These are phyloP conservation scores for Ochotona princeps DNA, from an alignment of 2,113 vertebrate species.

Conservation along the genomic window DNA sequence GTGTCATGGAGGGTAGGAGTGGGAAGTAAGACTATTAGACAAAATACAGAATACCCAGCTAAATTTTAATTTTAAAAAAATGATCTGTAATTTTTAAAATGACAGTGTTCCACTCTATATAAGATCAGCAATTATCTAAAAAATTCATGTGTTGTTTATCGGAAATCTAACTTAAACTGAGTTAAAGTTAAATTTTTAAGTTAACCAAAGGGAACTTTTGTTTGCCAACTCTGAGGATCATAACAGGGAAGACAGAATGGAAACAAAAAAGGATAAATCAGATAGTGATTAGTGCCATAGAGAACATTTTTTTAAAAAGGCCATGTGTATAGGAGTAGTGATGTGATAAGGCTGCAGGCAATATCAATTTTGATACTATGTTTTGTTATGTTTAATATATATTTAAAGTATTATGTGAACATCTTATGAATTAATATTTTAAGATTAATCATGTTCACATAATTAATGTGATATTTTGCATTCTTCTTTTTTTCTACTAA, in stretches of 20 bases:
- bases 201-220: background rate
- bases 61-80: slow-evolving; percentile 10
- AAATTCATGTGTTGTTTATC: background rate
- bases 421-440: slow-evolving; percentile 1
- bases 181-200: background rate
- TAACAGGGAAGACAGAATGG: background rate
- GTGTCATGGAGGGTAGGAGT: background rate
- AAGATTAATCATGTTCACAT: background rate
- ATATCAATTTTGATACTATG: background rate
- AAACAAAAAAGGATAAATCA: background rate
- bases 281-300: background rate
- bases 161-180: background rate
- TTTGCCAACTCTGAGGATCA: background rate
- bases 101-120: background rate
- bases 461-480: background rate
- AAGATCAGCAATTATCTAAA: background rate
- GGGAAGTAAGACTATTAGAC: background rate
- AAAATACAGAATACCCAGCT: background rate
- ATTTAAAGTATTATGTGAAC: background rate
- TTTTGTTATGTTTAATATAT: background rate
- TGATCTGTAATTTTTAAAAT: background rate
- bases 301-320: background rate
- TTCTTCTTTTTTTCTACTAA: background rate
- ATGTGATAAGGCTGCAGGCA: background rate
- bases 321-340: too few relatives aligned